A percentile compares a stretch with the other conserved stretches of the same genome.
phyloP scores from a whole-genome alignment of 2,113 vertebrate genomes.

The Dicentrarchus labrax region DNA sequence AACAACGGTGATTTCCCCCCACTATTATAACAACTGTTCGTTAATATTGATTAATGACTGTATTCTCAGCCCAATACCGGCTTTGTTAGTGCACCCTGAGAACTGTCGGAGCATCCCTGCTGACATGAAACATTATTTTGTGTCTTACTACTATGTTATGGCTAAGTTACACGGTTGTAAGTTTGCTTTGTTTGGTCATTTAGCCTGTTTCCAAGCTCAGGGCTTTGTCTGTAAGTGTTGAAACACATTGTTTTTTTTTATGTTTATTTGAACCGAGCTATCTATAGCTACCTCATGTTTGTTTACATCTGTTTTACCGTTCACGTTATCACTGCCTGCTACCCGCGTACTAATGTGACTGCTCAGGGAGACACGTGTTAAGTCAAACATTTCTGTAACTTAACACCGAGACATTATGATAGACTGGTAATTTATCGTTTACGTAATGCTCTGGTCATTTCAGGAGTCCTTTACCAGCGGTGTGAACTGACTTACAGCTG shows the following conservation, averaged over 20 bases:
- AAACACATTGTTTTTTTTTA: not conserved
- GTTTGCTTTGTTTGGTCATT: conserved; percentile 49
- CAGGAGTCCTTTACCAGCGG: conserved; percentile 30
- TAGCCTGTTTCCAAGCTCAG: conserved; percentile 14
- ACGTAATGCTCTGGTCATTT: conserved; percentile 31
- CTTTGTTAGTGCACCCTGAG: not conserved
- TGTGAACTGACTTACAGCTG: conserved; percentile 23
- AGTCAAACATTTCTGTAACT: conserved; percentile 36
- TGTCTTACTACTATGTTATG: conserved; percentile 14
- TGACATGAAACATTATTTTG: not conserved
- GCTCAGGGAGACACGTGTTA: conserved; percentile 58
- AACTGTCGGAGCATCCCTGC: not conserved
- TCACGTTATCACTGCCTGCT: not conserved
- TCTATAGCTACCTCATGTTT: conserved; percentile 9
- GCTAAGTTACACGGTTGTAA: conserved; percentile 48
- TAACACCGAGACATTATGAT: not conserved
- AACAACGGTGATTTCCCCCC: conserved; percentile 81
- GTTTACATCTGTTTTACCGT: conserved; percentile 48
- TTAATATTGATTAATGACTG: conserved; percentile 13
- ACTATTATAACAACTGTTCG: conserved; percentile 26
- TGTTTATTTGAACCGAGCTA: not conserved
- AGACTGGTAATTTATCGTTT: conserved; percentile 21
- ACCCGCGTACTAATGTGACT: not conserved
- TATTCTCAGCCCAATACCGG: not conserved
- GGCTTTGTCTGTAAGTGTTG: not conserved